Conservation (phyloP, 2,888 invertebrate species). For the Drosophila histrio region DNA sequence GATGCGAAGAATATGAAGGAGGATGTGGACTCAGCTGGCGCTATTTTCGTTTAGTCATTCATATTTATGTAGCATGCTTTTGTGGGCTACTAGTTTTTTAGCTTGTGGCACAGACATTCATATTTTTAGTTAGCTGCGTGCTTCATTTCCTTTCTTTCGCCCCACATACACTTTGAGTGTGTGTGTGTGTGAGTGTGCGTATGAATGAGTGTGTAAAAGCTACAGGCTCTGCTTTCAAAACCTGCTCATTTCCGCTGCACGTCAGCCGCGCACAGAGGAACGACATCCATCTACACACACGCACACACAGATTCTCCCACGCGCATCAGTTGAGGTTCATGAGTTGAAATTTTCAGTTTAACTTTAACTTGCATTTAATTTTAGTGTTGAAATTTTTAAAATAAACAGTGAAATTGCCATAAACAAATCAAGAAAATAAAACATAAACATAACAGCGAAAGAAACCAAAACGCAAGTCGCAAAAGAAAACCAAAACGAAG, state of each 20-base stretch:
- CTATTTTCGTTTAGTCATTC: conserved; percentile 60
- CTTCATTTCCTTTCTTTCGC: conserved; percentile 42
- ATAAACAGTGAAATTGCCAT: conserved; percentile 36
- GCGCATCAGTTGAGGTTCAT: conserved; percentile 21
- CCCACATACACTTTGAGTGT: background rate
- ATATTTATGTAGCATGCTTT: conserved; percentile 62
- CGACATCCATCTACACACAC: background rate
- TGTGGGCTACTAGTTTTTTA: conserved; percentile 40
- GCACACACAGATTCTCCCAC: background rate
- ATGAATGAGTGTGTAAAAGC: conserved; percentile 13
- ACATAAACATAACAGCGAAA: conserved; percentile 13
- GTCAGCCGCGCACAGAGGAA: conserved; percentile 26
- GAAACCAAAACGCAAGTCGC: conserved; percentile 26
- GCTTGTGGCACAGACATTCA: conserved; percentile 7
- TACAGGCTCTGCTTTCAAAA: conserved; percentile 24
- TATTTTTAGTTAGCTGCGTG: conserved; percentile 36
- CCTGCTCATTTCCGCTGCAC: conserved; percentile 66
- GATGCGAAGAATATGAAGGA: background rate
- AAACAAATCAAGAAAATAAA: conserved; percentile 14
- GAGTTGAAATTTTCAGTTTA: conserved; percentile 30
- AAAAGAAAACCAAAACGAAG: conserved; percentile 21
- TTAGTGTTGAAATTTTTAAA: conserved; percentile 49
- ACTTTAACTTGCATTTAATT: conserved; percentile 37
- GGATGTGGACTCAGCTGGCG: conserved; percentile 37
- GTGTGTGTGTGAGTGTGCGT: conserved; percentile 12